A percentile compares a stretch with the other conserved stretches of the same genome.
Conservation (phyloP, 2,888 invertebrate species). For the Pterostichus niger region DNA sequence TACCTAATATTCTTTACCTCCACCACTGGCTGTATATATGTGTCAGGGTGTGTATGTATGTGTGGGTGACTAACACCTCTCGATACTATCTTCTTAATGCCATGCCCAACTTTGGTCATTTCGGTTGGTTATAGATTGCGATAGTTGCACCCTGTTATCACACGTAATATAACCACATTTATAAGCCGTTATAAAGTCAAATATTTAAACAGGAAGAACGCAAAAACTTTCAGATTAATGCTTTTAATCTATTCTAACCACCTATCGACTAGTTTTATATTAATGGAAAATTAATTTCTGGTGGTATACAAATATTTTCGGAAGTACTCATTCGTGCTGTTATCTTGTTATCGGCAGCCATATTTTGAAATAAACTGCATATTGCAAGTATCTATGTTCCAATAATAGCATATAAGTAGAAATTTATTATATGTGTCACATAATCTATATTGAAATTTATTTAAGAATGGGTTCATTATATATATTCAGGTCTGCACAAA, state of each 20-base stretch:
- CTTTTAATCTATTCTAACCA: slow-evolving; percentile 28
- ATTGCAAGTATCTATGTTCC: too few relatives aligned
- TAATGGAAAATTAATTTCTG: slow-evolving; percentile 26
- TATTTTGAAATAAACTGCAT: too few relatives aligned
- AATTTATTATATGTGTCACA: too few relatives aligned
- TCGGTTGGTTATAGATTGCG: slow-evolving; percentile 62
- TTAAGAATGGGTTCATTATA: too few relatives aligned
- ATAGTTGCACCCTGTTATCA: slow-evolving; percentile 60
- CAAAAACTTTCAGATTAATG: slow-evolving; percentile 51
- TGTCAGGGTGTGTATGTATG: background rate
- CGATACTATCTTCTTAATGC: slow-evolving; percentile 66
- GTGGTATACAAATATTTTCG: too few relatives aligned
- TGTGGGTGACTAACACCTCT: slow-evolving; percentile 56
- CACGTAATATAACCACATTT: slow-evolving; percentile 65
- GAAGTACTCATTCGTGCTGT: too few relatives aligned
- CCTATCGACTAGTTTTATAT: slow-evolving; percentile 9
- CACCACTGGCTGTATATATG: background rate
- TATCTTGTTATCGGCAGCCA: too few relatives aligned
- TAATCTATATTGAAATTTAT: too few relatives aligned
- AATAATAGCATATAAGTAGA: too few relatives aligned
- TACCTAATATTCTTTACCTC: background rate
- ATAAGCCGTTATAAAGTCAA: slow-evolving; percentile 54
- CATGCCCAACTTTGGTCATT: slow-evolving; percentile 64
- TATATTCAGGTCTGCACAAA: too few relatives aligned
- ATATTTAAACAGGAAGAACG: slow-evolving; percentile 58